Conservation (phyloP, 2,888 invertebrate species). For the Drosophila infuscata region DNA sequence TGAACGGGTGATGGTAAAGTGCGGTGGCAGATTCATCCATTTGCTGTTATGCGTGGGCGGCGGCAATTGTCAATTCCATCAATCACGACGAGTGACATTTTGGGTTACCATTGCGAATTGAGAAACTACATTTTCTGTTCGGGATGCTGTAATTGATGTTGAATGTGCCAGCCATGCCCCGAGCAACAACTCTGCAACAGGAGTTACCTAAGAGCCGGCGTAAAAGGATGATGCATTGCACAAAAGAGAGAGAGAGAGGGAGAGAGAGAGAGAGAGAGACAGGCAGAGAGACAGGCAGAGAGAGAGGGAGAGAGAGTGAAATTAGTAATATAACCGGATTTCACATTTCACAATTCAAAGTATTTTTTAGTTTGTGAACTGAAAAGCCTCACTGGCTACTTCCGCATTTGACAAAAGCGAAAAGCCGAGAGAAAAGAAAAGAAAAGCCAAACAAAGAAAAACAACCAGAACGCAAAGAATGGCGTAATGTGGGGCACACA, state of each 20-base stretch:
- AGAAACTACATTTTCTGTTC: constrained; percentile 51
- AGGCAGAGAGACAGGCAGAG: constrained; percentile 10
- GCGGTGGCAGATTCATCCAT: constrained; percentile 10
- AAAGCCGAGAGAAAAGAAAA: constrained; percentile 59
- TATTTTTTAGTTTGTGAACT: constrained; percentile 51
- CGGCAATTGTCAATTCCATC: constrained; percentile 75
- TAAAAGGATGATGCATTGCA: constrained; percentile 15
- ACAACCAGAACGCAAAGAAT: constrained; percentile 25
- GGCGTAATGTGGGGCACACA: constrained; percentile 22
- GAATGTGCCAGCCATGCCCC: constrained; percentile 25
- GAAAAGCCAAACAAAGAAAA: constrained; percentile 48
- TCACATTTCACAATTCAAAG: constrained; percentile 69
- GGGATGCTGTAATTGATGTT: constrained; percentile 66
- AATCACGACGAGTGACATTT: constrained; percentile 74
- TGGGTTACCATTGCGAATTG: constrained; percentile 54
- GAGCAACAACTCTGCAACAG: not conserved
- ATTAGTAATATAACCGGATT: constrained; percentile 76
- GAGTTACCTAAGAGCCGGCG: constrained; percentile 12
- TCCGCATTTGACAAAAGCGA: constrained; percentile 63
- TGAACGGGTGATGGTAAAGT: not conserved
- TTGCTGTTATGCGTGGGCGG: constrained; percentile 43
- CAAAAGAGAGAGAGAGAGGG: not conserved
- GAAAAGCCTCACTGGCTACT: constrained; percentile 51
- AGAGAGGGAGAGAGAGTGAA: constrained; percentile 22
- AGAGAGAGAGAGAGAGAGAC: constrained; percentile 12